Evolutionary conservation across 2,888 invertebrate species (phyloP).

Genomic region (Agrilus cyanescens): DNA sequence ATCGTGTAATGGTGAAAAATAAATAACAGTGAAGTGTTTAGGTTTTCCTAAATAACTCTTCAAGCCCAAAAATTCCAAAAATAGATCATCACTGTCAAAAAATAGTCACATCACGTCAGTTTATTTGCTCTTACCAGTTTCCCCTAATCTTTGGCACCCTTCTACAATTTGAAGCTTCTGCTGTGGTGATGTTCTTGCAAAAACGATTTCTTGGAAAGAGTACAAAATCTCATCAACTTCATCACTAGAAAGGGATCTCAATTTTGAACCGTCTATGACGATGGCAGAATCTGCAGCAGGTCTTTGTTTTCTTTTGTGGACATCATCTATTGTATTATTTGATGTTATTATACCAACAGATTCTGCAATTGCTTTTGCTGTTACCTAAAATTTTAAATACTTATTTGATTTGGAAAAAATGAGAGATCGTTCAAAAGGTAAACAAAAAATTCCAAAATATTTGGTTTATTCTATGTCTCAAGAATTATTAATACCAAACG

Average conservation of each 20-base stretch:
- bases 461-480: too few relatives aligned
- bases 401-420: slow-evolving; percentile 1
- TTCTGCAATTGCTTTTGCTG: slow-evolving; percentile 65
- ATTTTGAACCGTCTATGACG: slow-evolving; percentile 41
- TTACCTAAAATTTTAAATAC: slow-evolving; percentile 33
- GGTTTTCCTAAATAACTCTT: too few relatives aligned
- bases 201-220: slow-evolving; percentile 50
- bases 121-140: slow-evolving; percentile 46
- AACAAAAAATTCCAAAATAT: too few relatives aligned
- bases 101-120: not conserved
- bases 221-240: slow-evolving; percentile 44
- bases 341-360: slow-evolving; percentile 61
- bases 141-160: slow-evolving; percentile 67
- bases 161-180: slow-evolving; percentile 56
- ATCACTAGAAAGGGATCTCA: slow-evolving; percentile 35
- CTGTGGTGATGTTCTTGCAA: slow-evolving; percentile 45
- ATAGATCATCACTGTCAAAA: not conserved
- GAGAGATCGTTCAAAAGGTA: not conserved
- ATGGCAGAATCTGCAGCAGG: slow-evolving; percentile 35
- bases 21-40: slow-evolving; percentile 31
- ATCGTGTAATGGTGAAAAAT: not conserved
- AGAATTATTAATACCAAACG: too few relatives aligned
- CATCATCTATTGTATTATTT: slow-evolving; percentile 24
- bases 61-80: not conserved
- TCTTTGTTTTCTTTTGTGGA: slow-evolving; percentile 20